A percentile compares a stretch with the other conserved stretches of the same genome.
Conservation (phyloP, 2,113 vertebrate species). For the Pluvianellus socialis region DNA sequence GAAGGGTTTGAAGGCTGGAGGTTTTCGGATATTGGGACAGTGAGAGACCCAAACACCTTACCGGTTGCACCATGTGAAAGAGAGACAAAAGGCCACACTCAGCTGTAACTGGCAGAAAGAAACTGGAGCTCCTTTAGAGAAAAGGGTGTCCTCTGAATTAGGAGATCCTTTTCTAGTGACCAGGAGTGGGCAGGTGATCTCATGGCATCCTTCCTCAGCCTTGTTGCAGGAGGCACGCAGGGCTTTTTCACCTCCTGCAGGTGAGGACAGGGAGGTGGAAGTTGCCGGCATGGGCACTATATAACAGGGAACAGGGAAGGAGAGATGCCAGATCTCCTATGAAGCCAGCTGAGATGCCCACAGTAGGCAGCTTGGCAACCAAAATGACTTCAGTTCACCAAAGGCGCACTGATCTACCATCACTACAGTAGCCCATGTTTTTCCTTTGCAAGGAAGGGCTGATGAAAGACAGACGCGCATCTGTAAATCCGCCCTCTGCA, state of each 20-base stretch:
- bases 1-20: not conserved
- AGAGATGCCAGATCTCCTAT: not conserved
- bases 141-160: not conserved
- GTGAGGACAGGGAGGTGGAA: not conserved
- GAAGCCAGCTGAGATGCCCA: not conserved
- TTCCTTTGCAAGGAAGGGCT: not conserved
- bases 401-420: not conserved
- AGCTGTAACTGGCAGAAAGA: not conserved
- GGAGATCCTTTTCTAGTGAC: not conserved
- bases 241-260: not conserved
- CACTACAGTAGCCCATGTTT: rapidly evolving
- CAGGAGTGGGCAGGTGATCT: not conserved
- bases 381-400: not conserved
- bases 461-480: not conserved
- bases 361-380: not conserved
- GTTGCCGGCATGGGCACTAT: rapidly evolving
- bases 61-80: not conserved
- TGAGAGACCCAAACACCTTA: not conserved
- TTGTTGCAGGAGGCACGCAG: not conserved
- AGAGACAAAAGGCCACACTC: not conserved
- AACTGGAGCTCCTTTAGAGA: not conserved
- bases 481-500: not conserved
- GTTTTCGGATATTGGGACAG: not conserved
- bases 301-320: not conserved
- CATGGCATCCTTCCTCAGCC: not conserved